Conservation (phyloP, 2,113 vertebrate genomes). For the Diadophis punctatus region DNA sequence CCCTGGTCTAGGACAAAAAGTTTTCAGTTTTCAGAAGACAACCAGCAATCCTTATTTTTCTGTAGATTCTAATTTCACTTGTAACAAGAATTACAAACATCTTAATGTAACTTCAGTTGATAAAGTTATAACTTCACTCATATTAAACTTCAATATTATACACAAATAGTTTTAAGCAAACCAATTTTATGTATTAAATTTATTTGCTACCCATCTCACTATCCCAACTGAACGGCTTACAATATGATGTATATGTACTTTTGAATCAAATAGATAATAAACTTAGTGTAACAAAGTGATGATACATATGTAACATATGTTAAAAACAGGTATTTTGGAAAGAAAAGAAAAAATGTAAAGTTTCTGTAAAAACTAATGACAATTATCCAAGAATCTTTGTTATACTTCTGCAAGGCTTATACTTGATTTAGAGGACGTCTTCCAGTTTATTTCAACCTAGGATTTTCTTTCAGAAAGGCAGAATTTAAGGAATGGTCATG, state of each 20-base stretch:
- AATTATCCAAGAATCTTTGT: neutral
- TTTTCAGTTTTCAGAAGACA: neutral
- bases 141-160: neutral
- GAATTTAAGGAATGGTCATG: neutral
- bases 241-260: neutral
- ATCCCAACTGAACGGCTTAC: neutral
- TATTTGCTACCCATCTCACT: neutral
- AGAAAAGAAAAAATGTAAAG: neutral
- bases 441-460: neutral
- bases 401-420: neutral
- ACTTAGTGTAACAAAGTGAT: neutral
- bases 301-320: neutral
- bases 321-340: neutral
- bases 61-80: neutral
- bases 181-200: neutral
- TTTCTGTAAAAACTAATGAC: neutral
- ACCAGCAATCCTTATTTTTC: neutral
- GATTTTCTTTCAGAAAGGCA: neutral
- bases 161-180: neutral
- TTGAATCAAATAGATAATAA: neutral
- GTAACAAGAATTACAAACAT: neutral
- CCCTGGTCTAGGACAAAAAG: neutral
- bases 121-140: no score
- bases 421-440: neutral
- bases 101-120: neutral